Percentiles rank a stretch among this genome's conserved stretches.
phyloP scores from a whole-genome alignment of 1,140 invertebrate genomes.

The Cyphomyrmex costatus region DNA sequence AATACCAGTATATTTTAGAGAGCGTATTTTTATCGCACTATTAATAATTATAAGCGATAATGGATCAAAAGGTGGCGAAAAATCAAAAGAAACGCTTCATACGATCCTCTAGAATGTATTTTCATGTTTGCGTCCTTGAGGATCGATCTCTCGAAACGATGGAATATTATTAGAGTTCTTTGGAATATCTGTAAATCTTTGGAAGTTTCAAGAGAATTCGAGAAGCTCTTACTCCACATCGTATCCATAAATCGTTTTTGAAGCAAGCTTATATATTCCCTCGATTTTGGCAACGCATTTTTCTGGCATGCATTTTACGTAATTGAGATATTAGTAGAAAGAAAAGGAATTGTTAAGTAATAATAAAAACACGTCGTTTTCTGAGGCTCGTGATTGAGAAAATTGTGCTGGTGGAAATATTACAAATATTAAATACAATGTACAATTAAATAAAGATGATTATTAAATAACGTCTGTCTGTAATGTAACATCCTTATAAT shows the following conservation, averaged over 20 bases:
- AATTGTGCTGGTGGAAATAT: constrained; percentile 36
- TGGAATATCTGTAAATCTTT: not conserved
- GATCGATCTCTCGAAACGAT: not conserved
- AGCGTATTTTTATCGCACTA: constrained; percentile 24
- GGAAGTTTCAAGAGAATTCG: not conserved
- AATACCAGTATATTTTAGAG: constrained; percentile 52
- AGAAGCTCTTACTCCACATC: not conserved
- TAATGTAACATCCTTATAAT: not conserved
- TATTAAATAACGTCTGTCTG: constrained; percentile 39
- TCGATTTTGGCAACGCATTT: not conserved
- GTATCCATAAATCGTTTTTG: not conserved
- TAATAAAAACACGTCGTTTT: not conserved
- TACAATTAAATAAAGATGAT: constrained; percentile 61
- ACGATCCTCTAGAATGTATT: not conserved
- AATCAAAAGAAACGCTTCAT: not conserved
- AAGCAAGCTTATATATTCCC: constrained; percentile 23
- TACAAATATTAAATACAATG: constrained; percentile 41
- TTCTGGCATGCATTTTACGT: constrained; percentile 22
- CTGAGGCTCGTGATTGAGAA: not conserved
- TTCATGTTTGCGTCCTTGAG: not conserved
- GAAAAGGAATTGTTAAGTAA: constrained; percentile 20
- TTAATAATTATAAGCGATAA: not conserved
- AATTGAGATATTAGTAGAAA: constrained; percentile 19
- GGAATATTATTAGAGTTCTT: not conserved
- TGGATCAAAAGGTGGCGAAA: not conserved